A percentile compares a stretch with the other conserved stretches of the same genome.
Evolutionary conservation across 1,140 invertebrate genomes (phyloP).

Genomic region (Drosophila ercepeae): DNA sequence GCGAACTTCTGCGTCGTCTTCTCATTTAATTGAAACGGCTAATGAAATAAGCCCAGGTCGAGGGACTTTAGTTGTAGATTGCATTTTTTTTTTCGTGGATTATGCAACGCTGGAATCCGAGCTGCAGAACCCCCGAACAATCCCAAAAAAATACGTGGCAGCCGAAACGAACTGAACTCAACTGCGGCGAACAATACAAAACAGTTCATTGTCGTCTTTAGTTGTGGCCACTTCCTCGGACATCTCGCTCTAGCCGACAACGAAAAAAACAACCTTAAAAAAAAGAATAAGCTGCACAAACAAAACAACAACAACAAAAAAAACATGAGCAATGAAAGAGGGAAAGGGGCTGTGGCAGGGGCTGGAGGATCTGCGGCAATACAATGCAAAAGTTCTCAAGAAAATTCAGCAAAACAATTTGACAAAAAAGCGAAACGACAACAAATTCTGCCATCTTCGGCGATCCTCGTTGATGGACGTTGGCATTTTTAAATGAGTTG

Average conservation of each 20-base stretch:
- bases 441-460: conserved; percentile 82
- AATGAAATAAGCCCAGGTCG: conserved; percentile 39
- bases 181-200: conserved; percentile 49
- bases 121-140: not conserved
- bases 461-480: conserved; percentile 81
- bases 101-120: conserved; percentile 42
- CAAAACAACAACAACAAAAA: no score
- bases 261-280: conserved; percentile 10
- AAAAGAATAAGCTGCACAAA: conserved; percentile 19
- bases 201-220: conserved; percentile 79
- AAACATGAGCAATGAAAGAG: conserved; percentile 14
- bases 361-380: conserved; percentile 62
- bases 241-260: conserved; percentile 60
- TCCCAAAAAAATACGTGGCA: conserved; percentile 1
- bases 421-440: conserved; percentile 82
- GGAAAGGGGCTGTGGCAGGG: conserved; percentile 8
- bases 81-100: conserved; percentile 21
- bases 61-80: not conserved
- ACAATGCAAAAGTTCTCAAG: conserved; percentile 82
- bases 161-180: conserved; percentile 20
- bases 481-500: conserved; percentile 82
- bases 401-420: conserved; percentile 82
- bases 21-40: conserved; percentile 46
- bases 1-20: not conserved
- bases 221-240: conserved; percentile 77